phyloP scores from a whole-genome alignment of 2,797 vertebrate species.

The Lates japonicus region DNA sequence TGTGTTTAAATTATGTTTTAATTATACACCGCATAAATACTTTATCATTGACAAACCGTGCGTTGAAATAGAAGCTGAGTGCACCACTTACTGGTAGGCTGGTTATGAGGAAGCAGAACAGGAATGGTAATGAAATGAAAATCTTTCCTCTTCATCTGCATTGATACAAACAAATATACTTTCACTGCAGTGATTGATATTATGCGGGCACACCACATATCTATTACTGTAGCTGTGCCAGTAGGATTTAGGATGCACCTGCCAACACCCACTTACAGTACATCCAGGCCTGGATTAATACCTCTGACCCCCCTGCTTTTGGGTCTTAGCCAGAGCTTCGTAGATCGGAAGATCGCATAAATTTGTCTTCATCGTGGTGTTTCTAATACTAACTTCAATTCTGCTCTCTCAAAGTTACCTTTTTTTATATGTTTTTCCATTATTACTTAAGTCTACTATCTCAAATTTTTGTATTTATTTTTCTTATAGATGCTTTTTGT shows the following conservation, averaged over 20 bases:
- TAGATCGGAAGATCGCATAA: slow-evolving; percentile 34
- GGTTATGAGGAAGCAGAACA: slow-evolving; percentile 8
- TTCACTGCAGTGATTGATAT: slow-evolving; percentile 13
- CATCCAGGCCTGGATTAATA: slow-evolving; percentile 18
- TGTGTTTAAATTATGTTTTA: slow-evolving; percentile 24
- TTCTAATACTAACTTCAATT: not conserved
- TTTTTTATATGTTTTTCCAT: not conserved
- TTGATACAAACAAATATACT: slow-evolving; percentile 27
- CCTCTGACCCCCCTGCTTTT: slow-evolving; percentile 26
- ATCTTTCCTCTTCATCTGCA: slow-evolving; percentile 10
- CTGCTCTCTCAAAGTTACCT: slow-evolving; percentile 1
- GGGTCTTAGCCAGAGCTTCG: slow-evolving; percentile 28
- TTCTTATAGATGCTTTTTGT: not conserved
- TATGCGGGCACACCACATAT: slow-evolving; percentile 22
- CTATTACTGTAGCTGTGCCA: slow-evolving; percentile 24
- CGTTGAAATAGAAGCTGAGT: slow-evolving; percentile 10
- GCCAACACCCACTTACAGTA: slow-evolving; percentile 37
- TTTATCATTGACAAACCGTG: slow-evolving; percentile 16
- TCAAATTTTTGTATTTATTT: slow-evolving; percentile 6
- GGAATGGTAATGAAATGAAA: not conserved
- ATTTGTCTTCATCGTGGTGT: slow-evolving; percentile 5
- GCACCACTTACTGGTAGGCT: not conserved
- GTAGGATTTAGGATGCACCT: slow-evolving; percentile 17
- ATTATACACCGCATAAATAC: slow-evolving; percentile 28
- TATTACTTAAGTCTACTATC: not conserved